phyloP scores from a whole-genome alignment of 2,113 vertebrate species.

The Chrysemys picta region DNA sequence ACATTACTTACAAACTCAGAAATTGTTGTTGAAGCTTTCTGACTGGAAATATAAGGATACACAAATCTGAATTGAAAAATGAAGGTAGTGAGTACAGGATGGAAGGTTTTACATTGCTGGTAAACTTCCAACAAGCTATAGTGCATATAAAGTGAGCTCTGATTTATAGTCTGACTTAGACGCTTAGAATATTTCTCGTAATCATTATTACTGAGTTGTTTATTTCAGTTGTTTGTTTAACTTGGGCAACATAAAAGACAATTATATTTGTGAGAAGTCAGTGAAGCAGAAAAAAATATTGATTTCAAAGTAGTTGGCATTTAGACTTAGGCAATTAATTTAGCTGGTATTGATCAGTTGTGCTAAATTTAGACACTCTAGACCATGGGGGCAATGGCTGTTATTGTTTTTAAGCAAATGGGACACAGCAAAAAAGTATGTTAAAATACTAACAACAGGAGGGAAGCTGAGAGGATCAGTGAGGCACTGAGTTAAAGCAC shows the following conservation, averaged over 20 bases:
- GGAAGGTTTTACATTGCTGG: not conserved
- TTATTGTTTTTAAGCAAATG: constrained; percentile 10
- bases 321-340: constrained; percentile 58
- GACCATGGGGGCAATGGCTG: not conserved
- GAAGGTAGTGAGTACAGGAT: not conserved
- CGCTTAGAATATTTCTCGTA: not conserved
- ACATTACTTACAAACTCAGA: not conserved
- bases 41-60: not conserved
- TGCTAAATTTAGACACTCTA: constrained; percentile 27
- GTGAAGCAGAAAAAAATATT: constrained; percentile 58
- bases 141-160: not conserved
- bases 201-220: not conserved
- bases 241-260: constrained; percentile 34
- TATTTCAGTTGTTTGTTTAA: not conserved
- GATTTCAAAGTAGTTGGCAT: constrained; percentile 58
- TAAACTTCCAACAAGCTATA: not conserved
- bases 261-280: constrained; percentile 47
- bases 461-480: not conserved
- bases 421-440: not conserved
- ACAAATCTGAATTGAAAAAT: not conserved
- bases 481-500: not conserved
- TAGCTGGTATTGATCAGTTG: constrained; percentile 63
- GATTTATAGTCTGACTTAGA: not conserved
- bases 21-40: not conserved
- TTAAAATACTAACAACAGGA: not conserved